Percentiles rank a stretch among this genome's conserved stretches.
Conservation (phyloP, 2,888 invertebrate species). For the Pemphredon lugubris region DNA sequence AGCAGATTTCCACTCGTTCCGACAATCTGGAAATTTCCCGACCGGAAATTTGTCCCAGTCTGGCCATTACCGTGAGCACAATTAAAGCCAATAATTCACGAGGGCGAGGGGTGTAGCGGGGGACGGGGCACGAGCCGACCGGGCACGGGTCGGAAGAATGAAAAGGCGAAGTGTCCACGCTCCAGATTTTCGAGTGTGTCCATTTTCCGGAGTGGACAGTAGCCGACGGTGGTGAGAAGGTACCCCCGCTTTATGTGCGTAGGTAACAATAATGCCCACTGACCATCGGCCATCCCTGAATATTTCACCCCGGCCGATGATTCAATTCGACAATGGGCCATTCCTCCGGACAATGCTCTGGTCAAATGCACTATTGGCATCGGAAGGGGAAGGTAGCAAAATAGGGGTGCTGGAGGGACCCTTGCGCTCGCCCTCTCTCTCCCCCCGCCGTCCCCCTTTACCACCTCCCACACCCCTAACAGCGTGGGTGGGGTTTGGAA, state of each 20-base stretch:
- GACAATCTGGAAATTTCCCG: constrained; percentile 60
- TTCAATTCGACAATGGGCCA: constrained; percentile 80
- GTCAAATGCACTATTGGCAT: constrained; percentile 74
- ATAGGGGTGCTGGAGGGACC: constrained; percentile 61
- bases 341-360: constrained; percentile 76
- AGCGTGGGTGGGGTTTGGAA: constrained; percentile 68
- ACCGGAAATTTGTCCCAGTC: constrained; percentile 74
- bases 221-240: constrained; percentile 20
- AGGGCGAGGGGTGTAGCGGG: constrained; percentile 14
- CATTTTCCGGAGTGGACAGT: constrained; percentile 34
- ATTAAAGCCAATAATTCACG: constrained; percentile 79
- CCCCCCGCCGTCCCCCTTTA: no score
- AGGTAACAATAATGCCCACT: constrained; percentile 74
- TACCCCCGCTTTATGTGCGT: constrained; percentile 38
- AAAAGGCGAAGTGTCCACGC: constrained; percentile 50
- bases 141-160: constrained; percentile 41
- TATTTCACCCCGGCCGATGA: constrained; percentile 75
- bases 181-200: constrained; percentile 64
- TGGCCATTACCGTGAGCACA: constrained; percentile 68
- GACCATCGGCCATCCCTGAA: constrained; percentile 77
- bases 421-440: no score
- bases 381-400: constrained; percentile 66
- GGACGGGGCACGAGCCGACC: constrained; percentile 20
- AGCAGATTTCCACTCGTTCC: constrained; percentile 13
- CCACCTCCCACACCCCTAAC: constrained; percentile 29